Evolutionary conservation across 2,888 invertebrate genomes (phyloP), one percentile per base, ranked within the genome.

Genomic region (Phaonia tiefii): DNA sequence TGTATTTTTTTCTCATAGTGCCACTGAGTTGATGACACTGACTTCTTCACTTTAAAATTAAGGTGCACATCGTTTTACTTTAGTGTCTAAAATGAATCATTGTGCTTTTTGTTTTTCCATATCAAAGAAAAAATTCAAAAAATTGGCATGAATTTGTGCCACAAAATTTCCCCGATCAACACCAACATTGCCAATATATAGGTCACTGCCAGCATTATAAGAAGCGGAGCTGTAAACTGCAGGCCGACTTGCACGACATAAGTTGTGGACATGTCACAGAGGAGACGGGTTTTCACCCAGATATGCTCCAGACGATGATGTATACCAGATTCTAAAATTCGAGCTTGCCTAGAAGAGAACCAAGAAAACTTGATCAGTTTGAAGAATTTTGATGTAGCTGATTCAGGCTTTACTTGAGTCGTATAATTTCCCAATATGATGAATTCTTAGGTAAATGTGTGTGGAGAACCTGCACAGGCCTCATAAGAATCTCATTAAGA

Each of bases 181-280:
- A 88, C 5, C 0, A 88, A 0, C 1, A 88, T 1, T 11, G 86
- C 86, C 66, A 88, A 65, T 8, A 86, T 26, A 56, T 88, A 89
- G 15, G 84, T 84, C 8, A 84, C 78, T 54, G 86, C 79, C 67
- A 90, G 82, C 84, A 90, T 85, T 5, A 88, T 83, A 79, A 90
- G 89, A 10, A 90, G 79, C 0, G 90, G 89, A 1, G 89, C 89
- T 11, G 88, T 87, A 66, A 90, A 90, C 58, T 90, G 90, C 83
- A 90, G 81, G 66, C 90, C 90, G 42, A 90, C 90, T 51, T 84
- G 86, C 15, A 89, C 86, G 60, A 88, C 82, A 71, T 86, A 83
- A 67, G 80, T 88, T 60, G 86, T 86, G 7, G 89, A 84, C 7
- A 70, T 42, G 75, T 86, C 86, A 69, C 90, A 90, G 31, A 86